Evolutionary conservation across 2,888 invertebrate species (phyloP), one percentile per base, ranked within the genome.

Genomic region (Chrysotoxum bicinctum): DNA sequence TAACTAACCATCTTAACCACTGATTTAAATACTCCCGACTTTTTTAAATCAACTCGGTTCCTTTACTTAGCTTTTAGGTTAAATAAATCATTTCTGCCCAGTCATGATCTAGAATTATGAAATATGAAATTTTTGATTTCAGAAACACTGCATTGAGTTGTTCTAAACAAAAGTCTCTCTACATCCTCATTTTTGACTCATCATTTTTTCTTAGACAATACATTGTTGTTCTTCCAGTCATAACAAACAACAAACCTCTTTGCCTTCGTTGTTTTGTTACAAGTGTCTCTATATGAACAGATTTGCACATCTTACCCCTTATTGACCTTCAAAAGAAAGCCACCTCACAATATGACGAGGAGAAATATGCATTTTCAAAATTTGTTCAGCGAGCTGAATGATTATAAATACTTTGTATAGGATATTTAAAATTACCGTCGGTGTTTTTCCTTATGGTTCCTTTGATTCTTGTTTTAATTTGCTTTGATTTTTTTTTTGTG

Each of bases 311-410:
- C 23, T 21, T 19, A 45, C 26, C 30, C 35, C 21, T 16, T n/a
- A n/a, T 30, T 74, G 74, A 64, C 83, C 83, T 83, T 79, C 64
- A 48, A 30, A 35, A 32, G 10, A 40, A 12, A 45, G 30, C 26
- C 37, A 43, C 50, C 58, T 58, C 60, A 32, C 48, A 72, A 54
- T 43, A 32, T 56, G 45, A 4, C 10, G 35, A 23, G 45, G 23
- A 37, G 16, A 40, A 32, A 50, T 66, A 30, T 45, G n/a, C n/a
- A n/a, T 54, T 73, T 79, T 64, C 16, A 50, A 70, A 58, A 35
- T 64, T 40, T 70, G 19, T 32, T 52, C 54, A 26, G 23, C 35
- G 7, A 37, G 23, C 40, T 58, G 8, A 52, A 48, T 45, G 30
- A 43, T 30, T 40, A 60, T 72, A 70, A 70, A 10, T 35, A 56